Evolutionary conservation across 2,797 vertebrate genomes (phyloP).

Genomic region (Pseudochromis fuscus): DNA sequence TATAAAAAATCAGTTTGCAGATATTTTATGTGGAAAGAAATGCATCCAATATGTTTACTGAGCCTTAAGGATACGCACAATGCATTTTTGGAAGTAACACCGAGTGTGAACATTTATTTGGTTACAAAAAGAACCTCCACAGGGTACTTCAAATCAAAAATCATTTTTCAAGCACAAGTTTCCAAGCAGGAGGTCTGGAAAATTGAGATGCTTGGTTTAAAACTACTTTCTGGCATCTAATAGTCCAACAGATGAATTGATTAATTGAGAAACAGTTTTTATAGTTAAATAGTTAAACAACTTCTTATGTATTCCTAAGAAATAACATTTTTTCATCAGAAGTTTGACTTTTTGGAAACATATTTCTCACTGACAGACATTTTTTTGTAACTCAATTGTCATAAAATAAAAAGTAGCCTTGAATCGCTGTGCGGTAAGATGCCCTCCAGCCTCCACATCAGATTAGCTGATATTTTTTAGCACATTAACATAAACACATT

Average conservation of each 20-base stretch:
- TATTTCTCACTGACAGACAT: neutral
- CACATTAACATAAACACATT: conserved; percentile 17
- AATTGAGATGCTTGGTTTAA: neutral
- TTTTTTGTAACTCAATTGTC: neutral
- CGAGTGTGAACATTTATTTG: neutral
- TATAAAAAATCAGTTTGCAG: neutral
- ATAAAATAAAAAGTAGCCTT: conserved; percentile 13
- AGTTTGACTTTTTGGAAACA: neutral
- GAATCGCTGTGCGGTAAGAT: neutral
- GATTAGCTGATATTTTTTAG: conserved; percentile 20
- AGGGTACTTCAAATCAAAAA: neutral
- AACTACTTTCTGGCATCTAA: neutral
- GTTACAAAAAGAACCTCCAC: neutral
- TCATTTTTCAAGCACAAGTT: neutral
- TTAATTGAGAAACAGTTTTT: too few species aligned
- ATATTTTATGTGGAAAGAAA: neutral
- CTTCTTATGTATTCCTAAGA: neutral
- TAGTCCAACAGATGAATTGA: neutral
- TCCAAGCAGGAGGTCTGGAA: neutral
- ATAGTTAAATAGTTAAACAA: too few species aligned
- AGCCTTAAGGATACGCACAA: neutral
- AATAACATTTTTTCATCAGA: neutral
- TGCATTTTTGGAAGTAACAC: neutral
- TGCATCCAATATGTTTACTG: neutral
- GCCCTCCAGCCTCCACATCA: neutral